Evolutionary conservation across 2,888 invertebrate genomes (phyloP), one percentile per base, ranked within the genome.

Genomic region (Oscheius sp.): DNA sequence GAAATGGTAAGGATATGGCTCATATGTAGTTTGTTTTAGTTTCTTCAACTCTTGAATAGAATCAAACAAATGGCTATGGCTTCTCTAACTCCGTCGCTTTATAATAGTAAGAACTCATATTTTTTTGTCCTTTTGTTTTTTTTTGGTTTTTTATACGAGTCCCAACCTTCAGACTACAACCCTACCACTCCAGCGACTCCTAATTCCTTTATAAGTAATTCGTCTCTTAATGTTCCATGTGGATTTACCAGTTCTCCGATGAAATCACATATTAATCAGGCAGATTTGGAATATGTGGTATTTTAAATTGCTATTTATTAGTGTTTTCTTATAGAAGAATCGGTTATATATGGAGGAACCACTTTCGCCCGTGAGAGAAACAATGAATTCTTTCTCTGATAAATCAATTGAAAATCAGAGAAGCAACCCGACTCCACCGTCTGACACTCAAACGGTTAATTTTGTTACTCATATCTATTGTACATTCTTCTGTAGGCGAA

Each of bases 21-120:
- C 22, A 28, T 5, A 22, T 41, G 9, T 28, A 54, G 3, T 24
- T 4, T 26, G 1, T 14, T 64, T 22, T 22, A 64, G 66, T 66
- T 66, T 28, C 41, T 47, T 12, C 56, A 66, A 24, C 56, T 47
- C 30, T 38, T 66, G 6, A 56, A 32, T 32, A 32, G 44, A 17
- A 66, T 66, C 22, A 66, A 66, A 45, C 49, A 44, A 14, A 51
- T 38, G 41, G 66, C 66, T 9, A 56, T 66, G 66, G 66, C 54
- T n/a, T 56, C 56, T 1, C 32, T 66, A 17, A 66, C 66, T 44
- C 66, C 66, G n/a, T 17, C 32, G 17, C 20, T 14, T 17, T 54
- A 20, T 33, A 30, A n/a, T 5, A 32, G 33, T 30, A 20, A 17
- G 17, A 14, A 14, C 17, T 17, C 30, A 12, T 30, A 14, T 51